Evolutionary conservation across 2,888 invertebrate species (phyloP), one percentile per base, ranked within the genome.

Genomic region (Bedellia somnulentella): DNA sequence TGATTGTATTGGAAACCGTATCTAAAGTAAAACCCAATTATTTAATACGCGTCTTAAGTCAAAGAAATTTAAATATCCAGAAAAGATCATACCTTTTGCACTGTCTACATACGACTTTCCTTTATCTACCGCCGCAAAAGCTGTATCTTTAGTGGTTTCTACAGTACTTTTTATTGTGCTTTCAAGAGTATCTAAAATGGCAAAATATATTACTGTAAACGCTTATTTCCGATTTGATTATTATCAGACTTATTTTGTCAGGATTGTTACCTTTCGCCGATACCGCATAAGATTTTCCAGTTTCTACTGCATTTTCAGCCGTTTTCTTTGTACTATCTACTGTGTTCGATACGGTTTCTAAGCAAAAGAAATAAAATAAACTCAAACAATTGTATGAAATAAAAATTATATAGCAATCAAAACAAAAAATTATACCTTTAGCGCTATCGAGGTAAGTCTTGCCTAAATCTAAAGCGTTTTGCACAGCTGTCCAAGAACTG

Each of bases 61-160:
- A 6, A 18, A 18, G 9, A 8, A 18, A 18, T 18, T 6, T 18
- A 18, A 5, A 6, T 6, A n/a, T n/a, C n/a, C n/a, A n/a, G n/a
- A n/a, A n/a, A n/a, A n/a, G 10, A 24, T 9, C 24, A 10, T 9
- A 24, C 24, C 24, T 24, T 24, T 24, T 4, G 24, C 10, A 24
- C 8, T 10, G 24, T 4, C 10, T 4, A 10, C 24, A 10, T 6
- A 9, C 10, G 24, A 6, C 10, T 9, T 10, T 24, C 24, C 24
- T 8, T 5, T 24, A 6, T 24, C 24, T 9, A 24, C 6, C 5
- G 24, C 24, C 10, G 24, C 6, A 8, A 5, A 5, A 10, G 24
- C 24, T 24, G 24, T 24, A 10, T 10, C n/a, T 42, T 60, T 66
- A n/a, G 61, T 59, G 3, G 46, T 47, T 28, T 63, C 61, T 46